A percentile compares a stretch with the other conserved stretches of the same genome.
Evolutionary conservation across 2,888 invertebrate genomes (phyloP).

Genomic region (Desoria tigrina): DNA sequence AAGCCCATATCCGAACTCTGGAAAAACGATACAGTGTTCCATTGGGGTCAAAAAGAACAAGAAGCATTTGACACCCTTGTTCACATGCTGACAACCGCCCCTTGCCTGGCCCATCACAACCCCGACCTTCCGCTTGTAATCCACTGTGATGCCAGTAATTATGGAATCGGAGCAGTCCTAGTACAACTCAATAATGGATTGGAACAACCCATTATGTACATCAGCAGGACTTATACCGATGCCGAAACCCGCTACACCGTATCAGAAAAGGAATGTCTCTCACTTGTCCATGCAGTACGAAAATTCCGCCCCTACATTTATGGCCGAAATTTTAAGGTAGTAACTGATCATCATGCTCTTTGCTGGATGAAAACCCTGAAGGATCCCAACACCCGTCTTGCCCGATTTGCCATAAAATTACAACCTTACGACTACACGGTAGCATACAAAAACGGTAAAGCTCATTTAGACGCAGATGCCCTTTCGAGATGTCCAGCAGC

Average conservation of each 20-base stretch:
- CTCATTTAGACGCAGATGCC: not conserved
- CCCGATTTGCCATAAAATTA: not conserved
- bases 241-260: no score
- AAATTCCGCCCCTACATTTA: not conserved
- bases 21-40: not conserved
- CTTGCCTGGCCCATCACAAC: not conserved
- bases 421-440: not conserved
- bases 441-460: not conserved
- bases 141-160: not conserved
- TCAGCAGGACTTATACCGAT: not conserved
- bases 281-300: not conserved
- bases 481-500: no score
- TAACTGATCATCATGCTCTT: not conserved
- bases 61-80: not conserved
- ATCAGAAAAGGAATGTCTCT: not conserved
- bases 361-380: not conserved
- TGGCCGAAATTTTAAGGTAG: not conserved
- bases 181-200: not conserved
- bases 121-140: not conserved
- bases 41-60: not conserved
- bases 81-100: not conserved
- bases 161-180: not conserved
- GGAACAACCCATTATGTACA: not conserved
- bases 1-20: not conserved
- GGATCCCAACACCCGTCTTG: not conserved